These are phyloP conservation scores for Corythornis cristatus DNA, from an alignment of 2,113 vertebrate species.

Conservation along the genomic window DNA sequence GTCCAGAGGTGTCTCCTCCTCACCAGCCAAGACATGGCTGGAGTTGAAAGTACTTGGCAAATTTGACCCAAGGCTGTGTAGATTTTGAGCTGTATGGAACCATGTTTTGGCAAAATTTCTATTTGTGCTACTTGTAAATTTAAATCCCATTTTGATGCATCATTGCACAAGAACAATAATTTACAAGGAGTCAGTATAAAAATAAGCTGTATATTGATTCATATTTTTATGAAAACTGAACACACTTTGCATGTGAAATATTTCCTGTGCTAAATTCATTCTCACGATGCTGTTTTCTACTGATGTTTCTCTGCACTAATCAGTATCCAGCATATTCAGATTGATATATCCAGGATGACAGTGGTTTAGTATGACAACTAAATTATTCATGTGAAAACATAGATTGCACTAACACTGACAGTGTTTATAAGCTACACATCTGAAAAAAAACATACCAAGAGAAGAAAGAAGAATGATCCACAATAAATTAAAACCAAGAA, in stretches of 20 bases:
- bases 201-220: not conserved
- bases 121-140: not conserved
- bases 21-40: not conserved
- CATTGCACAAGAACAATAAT: not conserved
- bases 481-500: not conserved
- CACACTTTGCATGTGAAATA: conserved; percentile 1
- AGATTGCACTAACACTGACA: conserved; percentile 46
- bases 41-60: not conserved
- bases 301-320: not conserved
- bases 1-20: not conserved
- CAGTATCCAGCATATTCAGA: not conserved
- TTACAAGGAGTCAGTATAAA: not conserved
- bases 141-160: not conserved
- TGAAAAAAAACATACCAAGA: not conserved
- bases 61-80: not conserved
- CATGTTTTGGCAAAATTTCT: not conserved
- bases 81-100: not conserved
- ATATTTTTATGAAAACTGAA: conserved; percentile 11
- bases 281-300: not conserved
- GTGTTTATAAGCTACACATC: conserved; percentile 24
- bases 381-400: conserved; percentile 59
- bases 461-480: not conserved
- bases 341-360: not conserved
- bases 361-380: conserved; percentile 20
- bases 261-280: conserved; percentile 21